phyloP scores from a whole-genome alignment of 1,140 invertebrate species.

The Sycophila sp. region DNA sequence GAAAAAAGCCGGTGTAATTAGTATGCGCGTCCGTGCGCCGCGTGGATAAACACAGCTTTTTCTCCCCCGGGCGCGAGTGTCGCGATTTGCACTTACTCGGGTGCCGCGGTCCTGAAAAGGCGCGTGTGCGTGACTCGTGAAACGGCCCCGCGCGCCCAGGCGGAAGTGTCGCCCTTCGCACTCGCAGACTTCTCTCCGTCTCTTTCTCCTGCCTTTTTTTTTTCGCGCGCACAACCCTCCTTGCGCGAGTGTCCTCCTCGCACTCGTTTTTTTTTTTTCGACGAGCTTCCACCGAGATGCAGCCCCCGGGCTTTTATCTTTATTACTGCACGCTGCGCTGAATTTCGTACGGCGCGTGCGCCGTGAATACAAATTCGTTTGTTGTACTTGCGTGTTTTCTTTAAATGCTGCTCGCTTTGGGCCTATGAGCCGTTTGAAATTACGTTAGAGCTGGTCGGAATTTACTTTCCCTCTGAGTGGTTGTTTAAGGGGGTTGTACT shows the following conservation, averaged over 20 bases:
- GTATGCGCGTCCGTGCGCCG: conserved; percentile 63
- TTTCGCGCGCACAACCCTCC: background rate
- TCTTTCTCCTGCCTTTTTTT: background rate
- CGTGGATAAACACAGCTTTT: conserved; percentile 53
- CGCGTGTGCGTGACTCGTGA: conserved; percentile 36
- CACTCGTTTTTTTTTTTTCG: background rate
- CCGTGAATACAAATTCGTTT: background rate
- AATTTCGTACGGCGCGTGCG: background rate
- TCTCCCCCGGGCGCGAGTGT: conserved; percentile 52
- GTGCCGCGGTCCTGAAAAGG: background rate
- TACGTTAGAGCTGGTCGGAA: no score
- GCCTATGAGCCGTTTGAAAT: no score
- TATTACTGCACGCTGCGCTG: background rate
- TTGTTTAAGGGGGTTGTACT: no score
- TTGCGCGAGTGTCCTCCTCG: background rate
- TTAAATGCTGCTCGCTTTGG: no score
- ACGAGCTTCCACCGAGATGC: background rate
- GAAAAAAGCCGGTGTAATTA: conserved; percentile 61
- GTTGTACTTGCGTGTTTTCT: no score
- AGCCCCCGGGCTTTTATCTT: background rate
- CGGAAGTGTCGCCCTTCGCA: conserved; percentile 58
- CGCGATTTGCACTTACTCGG: conserved; percentile 63
- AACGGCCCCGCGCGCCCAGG: conserved; percentile 47
- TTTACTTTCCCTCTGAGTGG: no score
- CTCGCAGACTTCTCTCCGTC: conserved; percentile 32